phyloP scores from a whole-genome alignment of 2,797 vertebrate genomes.

The Catostomus latipinnis region DNA sequence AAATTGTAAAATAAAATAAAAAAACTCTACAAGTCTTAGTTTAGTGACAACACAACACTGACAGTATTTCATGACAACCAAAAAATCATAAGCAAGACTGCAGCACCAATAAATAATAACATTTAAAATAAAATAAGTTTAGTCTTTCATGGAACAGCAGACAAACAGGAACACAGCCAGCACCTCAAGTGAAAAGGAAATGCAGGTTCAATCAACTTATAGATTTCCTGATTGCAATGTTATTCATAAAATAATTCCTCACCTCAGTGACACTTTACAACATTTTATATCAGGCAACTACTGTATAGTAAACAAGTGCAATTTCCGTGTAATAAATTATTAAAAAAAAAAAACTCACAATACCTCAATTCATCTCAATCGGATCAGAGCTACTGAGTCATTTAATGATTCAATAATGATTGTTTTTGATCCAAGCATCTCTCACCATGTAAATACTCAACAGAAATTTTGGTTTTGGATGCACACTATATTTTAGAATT shows the following conservation, averaged over 20 bases:
- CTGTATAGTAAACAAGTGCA: background rate
- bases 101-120: background rate
- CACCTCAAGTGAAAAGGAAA: too few species aligned
- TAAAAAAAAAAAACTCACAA: background rate
- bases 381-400: background rate
- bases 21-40: too few species aligned
- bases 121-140: background rate
- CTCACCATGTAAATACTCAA: background rate
- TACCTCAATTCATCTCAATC: background rate
- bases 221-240: too few species aligned
- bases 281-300: too few species aligned
- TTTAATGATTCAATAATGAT: background rate
- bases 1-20: too few species aligned
- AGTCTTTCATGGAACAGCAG: too few species aligned
- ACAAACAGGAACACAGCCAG: too few species aligned
- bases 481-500: too few species aligned
- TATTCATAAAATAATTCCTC: too few species aligned
- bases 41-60: constrained; percentile 50
- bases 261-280: background rate
- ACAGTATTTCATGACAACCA: constrained; percentile 79
- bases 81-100: background rate
- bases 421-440: constrained; percentile 3
- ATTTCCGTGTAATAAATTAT: background rate
- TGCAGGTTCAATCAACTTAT: too few species aligned
- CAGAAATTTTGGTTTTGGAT: too few species aligned